Conservation (phyloP, 2,797 vertebrate species). For the Lithobates sylvaticus region DNA sequence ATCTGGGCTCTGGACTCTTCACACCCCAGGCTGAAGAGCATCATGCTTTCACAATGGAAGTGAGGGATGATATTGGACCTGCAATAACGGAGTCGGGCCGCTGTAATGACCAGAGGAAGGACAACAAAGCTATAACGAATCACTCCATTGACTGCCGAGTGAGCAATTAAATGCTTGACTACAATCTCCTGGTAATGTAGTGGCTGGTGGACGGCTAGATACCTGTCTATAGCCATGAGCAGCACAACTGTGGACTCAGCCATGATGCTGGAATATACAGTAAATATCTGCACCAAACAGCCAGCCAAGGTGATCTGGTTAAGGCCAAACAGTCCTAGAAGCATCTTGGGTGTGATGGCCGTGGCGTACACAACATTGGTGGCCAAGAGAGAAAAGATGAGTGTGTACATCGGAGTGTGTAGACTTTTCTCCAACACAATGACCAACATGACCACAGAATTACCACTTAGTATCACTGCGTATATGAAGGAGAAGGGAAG, state of each 20-base stretch:
- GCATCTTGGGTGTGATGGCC: slow-evolving; percentile 49
- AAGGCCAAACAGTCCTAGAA: slow-evolving; percentile 56
- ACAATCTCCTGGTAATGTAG: slow-evolving; percentile 57
- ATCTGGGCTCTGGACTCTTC: slow-evolving; percentile 62
- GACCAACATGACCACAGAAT: slow-evolving; percentile 23
- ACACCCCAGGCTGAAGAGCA: slow-evolving; percentile 65
- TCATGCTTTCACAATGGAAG: slow-evolving; percentile 63
- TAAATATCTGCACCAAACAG: slow-evolving; percentile 68
- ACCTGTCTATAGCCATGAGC: slow-evolving; percentile 65
- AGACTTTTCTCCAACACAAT: slow-evolving; percentile 26
- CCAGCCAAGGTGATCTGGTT: slow-evolving; percentile 49
- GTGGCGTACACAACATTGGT: slow-evolving; percentile 60
- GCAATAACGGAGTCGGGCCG: slow-evolving; percentile 57
- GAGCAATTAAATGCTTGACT: slow-evolving; percentile 36
- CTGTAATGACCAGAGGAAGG: slow-evolving; percentile 42
- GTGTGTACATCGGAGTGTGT: slow-evolving; percentile 52
- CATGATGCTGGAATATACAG: slow-evolving; percentile 51
- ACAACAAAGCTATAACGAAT: slow-evolving; percentile 16
- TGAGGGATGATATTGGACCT: slow-evolving; percentile 34
- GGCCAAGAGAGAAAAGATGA: slow-evolving; percentile 61
- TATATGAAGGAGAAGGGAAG: slow-evolving; percentile 61
- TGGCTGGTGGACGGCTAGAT: slow-evolving; percentile 61
- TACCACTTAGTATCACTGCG: neutral
- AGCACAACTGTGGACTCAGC: slow-evolving; percentile 62
- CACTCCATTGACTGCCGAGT: slow-evolving; percentile 12